Percentiles rank a stretch among this genome's conserved stretches.
Conservation (phyloP, 2,797 vertebrate species). For the Darevskia mixta region DNA sequence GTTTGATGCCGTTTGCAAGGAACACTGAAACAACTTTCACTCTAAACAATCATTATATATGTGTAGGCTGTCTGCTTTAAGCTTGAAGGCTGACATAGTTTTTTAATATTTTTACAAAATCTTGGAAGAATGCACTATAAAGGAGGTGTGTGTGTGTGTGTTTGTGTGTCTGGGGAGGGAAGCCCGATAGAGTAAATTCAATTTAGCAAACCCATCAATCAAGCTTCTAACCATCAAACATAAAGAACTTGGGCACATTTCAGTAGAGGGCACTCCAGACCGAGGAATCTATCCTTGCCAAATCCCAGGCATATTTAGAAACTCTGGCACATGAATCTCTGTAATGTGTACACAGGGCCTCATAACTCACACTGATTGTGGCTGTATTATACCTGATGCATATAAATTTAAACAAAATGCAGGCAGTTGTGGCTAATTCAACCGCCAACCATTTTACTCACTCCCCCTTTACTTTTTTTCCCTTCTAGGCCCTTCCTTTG, state of each 20-base stretch:
- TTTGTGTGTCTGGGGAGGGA: neutral
- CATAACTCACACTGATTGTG: constrained; percentile 91
- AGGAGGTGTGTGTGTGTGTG: no score
- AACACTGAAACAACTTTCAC: neutral
- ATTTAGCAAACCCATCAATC: neutral
- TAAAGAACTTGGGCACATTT: constrained; percentile 81
- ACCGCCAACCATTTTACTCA: constrained; percentile 52
- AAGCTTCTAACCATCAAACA: constrained; percentile 44
- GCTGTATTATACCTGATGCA: constrained; percentile 85
- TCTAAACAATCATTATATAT: neutral
- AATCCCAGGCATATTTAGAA: constrained; percentile 76
- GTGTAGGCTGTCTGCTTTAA: fast-evolving
- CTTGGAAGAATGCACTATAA: neutral
- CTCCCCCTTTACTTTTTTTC: constrained; percentile 1
- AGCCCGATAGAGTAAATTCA: fast-evolving
- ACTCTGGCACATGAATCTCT: constrained; percentile 89
- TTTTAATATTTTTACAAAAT: neutral
- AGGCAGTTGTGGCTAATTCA: constrained; percentile 84
- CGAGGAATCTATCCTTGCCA: constrained; percentile 85
- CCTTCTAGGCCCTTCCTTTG: constrained; percentile 41
- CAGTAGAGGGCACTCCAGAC: constrained; percentile 91
- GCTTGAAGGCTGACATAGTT: neutral
- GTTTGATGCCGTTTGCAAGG: neutral
- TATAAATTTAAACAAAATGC: constrained; percentile 87
- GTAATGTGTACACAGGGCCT: constrained; percentile 86